Base-by-base conservation (phyloP, 2,888 invertebrate species). In the Oxystoma pomonae region DNA sequence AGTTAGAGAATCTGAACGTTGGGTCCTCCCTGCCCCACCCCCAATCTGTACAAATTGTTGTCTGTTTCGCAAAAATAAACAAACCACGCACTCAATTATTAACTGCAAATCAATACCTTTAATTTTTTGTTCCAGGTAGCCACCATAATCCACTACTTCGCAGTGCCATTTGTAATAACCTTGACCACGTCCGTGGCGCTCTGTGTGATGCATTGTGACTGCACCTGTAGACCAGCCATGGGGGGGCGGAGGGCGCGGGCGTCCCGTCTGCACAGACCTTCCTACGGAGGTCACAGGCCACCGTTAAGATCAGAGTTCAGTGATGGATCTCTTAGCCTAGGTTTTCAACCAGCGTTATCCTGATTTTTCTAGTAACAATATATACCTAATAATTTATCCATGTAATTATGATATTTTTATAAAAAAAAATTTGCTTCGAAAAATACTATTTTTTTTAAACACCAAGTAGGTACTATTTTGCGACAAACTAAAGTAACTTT, bases 181-280 rank as follows among this genome's bases (percentile, higher is more conserved):
- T 85, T 92, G 70, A 90, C 92, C 73, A 92, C 93, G 69, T 92
- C 92, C 63, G 88, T 92, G 70, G 91, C 91, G 21, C 84, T 93
- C 65, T 94, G 93, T 81, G 89, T 92, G 64, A 86, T 92, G 86
- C 92, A 93, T 80, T 94, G 93, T 80, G 92, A 93, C 80, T 93
- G 92, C 81, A 85, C 88, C 70, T 91, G 81, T 85, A 89, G 72
- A 83, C 89, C 70, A 84, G 90, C 76, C 80, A 87, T 76, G 81
- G 87, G 62, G 20, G 59, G 65, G 2, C 61, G 65, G 2, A 65
- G 65, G 18, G 16, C 53, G 16, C 53, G 53, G 19, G 35, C 35
- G 35, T 35, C 35, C 12, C 67, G 60, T 5, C 61, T 62, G 5
- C 58, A 64, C 3, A 16, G 53, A 7, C 53, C 53, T 80, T 73